Base-by-base conservation (phyloP, 2,797 vertebrate species). In the Anguilla megastoma region DNA sequence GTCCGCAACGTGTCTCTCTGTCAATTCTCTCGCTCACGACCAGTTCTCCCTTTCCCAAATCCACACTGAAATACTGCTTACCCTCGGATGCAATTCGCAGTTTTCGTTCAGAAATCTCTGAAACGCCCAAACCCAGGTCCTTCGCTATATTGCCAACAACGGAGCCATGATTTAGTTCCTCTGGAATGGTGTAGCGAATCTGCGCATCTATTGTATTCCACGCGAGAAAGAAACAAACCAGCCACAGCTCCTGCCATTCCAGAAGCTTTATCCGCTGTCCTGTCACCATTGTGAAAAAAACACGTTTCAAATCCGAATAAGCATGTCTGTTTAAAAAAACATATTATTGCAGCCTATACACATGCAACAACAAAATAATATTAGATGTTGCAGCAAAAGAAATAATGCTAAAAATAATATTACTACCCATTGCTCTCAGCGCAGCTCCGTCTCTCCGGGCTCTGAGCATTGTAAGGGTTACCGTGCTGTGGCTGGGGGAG, bases 101-200 rank as follows among this genome's bases (percentile, higher is more conserved):
- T 0, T 96, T 97, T 88, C 96, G 95, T 18, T 96, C 94, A 86
- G 93, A 95, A 90, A 97, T 91, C 0, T 97, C 97, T 18, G 95
- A 92, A 86, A 96, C 76, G 90, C 94, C 94, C 21, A 97, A 94
- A 90, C 96, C 95, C 87, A 97, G 91, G 91, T 97, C 97, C 94
- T 96, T 97, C 21, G 96, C 97, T 16, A 97, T 93, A 92, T 96
- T 96, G 92, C 97, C 97, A 89, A 97, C 96, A 89, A 97, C 94
- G 89, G 95, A 94, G 9, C 97, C 97, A 80, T 93, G 92, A 48
- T 96, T 96, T 7, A 97, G 94, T 86, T 97, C 97, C 92, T 97
- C 97, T 0, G 95, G 95, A 92, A 97, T 95, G 92, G 95, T 96
- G 93, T 97, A 97, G 16, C 95, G 96, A 93, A 96, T 96, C 93